Conservation (phyloP, 2,888 invertebrate genomes). For the Drosophila phalerata region DNA sequence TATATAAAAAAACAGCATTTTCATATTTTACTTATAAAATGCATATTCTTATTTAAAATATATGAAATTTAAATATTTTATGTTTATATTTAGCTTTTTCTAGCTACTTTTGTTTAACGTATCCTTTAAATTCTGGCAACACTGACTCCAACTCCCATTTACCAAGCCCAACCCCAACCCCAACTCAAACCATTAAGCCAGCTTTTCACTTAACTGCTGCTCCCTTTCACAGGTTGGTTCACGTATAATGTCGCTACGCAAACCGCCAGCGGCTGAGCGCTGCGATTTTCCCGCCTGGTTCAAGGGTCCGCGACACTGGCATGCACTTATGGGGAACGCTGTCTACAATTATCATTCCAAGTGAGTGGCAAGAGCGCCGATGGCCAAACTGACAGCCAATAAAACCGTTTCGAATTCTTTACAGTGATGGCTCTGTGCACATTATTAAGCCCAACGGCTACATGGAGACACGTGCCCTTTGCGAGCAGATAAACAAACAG, state of each 20-base stretch:
- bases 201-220: slow-evolving; percentile 58
- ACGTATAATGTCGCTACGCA: slow-evolving; percentile 85
- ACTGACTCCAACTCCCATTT: not conserved
- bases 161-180: slow-evolving; percentile 5
- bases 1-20: no score
- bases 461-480: slow-evolving; percentile 86
- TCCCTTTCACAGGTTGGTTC: slow-evolving; percentile 83
- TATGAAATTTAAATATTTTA: no score
- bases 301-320: slow-evolving; percentile 94
- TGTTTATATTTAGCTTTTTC: no score
- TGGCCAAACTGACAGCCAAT: slow-evolving; percentile 59
- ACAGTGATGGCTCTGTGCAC: slow-evolving; percentile 86
- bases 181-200: slow-evolving; percentile 16
- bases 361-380: slow-evolving; percentile 75
- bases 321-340: slow-evolving; percentile 94
- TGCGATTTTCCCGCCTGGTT: slow-evolving; percentile 96
- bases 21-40: no score
- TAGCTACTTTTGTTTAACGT: no score
- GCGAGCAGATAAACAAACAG: slow-evolving; percentile 86
- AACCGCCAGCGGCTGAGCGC: slow-evolving; percentile 85
- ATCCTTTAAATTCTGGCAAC: not conserved
- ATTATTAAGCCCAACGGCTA: slow-evolving; percentile 85
- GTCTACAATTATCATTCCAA: slow-evolving; percentile 94
- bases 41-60: no score
- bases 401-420: slow-evolving; percentile 53